Base-by-base conservation (phyloP, 2,888 invertebrate genomes). In the Cerastis leucographa region DNA sequence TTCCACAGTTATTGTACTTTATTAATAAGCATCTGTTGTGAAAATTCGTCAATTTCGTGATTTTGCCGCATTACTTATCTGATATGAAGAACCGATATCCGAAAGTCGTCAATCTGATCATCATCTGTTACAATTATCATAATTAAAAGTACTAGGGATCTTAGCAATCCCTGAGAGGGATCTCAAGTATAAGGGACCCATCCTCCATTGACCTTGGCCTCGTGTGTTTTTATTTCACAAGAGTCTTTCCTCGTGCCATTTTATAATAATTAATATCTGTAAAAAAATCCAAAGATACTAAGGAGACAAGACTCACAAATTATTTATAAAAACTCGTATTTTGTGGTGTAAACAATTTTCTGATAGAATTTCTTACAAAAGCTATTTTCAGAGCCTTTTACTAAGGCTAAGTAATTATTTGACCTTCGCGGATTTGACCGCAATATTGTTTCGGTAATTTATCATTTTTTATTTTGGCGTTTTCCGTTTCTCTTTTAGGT, bases 401-500 rank as follows among this genome's bases (percentile, higher is more conserved):
- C 44, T 59, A 40, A 71, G 42, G 66, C 78, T 76, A 71, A 81
- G 59, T 76, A 69, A 69, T 84, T 73, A 67, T 70, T 80, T 56
- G 71, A 71, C 61, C 81, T 78, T 74, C 71, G 59, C 40, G 51
- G 66, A 76, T 61, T 73, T 67, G 65, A 46, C 68, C 65, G 35
- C 70, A 67, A 80, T 77, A 75, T 82, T 84, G 76, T 84, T 79
- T 67, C 17, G 65, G 76, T 77, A 85, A 85, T 87, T 87, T 82
- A 87, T 88, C 85, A 84, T 81, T 85, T 81, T 80, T 81, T 74
- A 59, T 81, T 85, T 74, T 59, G 25, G 17, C 70, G 29, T n/a
- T 74, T 76, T 69, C 35, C 35, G 44, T 59, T 71, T 71, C 80
- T 71, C 77, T 44, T 71, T 25, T 54, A 42, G 25, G 17, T 78